Evolutionary conservation across 2,113 vertebrate genomes (phyloP).

Genomic region (Speoplatyrhinus poulsoni): DNA sequence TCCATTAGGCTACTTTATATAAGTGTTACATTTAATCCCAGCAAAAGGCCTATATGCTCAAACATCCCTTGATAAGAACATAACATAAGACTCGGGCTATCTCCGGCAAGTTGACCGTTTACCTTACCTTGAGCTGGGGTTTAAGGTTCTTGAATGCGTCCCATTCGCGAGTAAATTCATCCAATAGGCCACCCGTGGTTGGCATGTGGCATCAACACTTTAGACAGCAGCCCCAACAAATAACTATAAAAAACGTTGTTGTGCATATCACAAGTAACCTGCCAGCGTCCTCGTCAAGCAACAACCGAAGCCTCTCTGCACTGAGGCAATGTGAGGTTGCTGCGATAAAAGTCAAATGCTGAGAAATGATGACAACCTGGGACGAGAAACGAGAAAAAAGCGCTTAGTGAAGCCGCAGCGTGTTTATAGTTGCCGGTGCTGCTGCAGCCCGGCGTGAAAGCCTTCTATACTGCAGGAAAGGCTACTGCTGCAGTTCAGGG

Average conservation of each 20-base stretch:
- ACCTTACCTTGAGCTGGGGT: slow-evolving; percentile 72
- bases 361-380: slow-evolving; percentile 26
- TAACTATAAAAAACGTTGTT: slow-evolving; percentile 1
- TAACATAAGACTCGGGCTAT: neutral
- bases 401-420: slow-evolving; percentile 52
- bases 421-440: slow-evolving; percentile 40
- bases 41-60: neutral
- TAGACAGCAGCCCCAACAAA: slow-evolving; percentile 61
- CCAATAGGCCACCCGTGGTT: slow-evolving; percentile 57
- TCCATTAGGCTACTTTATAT: neutral
- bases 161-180: slow-evolving; percentile 63
- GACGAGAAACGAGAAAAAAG: slow-evolving; percentile 31
- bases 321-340: slow-evolving; percentile 4
- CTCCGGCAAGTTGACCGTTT: slow-evolving; percentile 62
- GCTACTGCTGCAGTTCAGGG: slow-evolving; percentile 70
- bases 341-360: slow-evolving; percentile 11
- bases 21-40: neutral
- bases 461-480: slow-evolving; percentile 36
- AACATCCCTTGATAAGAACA: neutral
- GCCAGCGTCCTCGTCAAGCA: neutral
- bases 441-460: slow-evolving; percentile 51
- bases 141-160: slow-evolving; percentile 62
- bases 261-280: neutral
- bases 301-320: slow-evolving; percentile 23
- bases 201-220: slow-evolving; percentile 69